Percentiles rank a stretch among this genome's conserved stretches.
Evolutionary conservation across 2,113 vertebrate species (phyloP).

Genomic region (Gavia stellata): DNA sequence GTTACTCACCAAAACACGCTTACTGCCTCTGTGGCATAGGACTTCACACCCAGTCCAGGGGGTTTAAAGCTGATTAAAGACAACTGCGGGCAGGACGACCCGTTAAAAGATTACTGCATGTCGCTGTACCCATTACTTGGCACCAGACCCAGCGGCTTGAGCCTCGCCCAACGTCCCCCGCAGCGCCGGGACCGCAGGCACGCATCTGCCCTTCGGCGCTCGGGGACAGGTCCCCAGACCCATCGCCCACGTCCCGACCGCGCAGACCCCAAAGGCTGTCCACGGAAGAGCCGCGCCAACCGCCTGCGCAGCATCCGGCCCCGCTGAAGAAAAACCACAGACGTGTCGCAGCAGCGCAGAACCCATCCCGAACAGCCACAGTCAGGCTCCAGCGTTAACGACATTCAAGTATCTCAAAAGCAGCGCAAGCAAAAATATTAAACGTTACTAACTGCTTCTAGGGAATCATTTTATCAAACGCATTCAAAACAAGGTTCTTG

Average conservation of each 20-base stretch:
- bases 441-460: neutral
- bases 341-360: fast-evolving
- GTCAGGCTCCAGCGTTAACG: neutral
- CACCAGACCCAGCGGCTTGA: too few species aligned
- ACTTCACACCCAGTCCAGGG: too few species aligned
- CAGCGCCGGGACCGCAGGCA: neutral
- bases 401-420: neutral
- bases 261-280: neutral
- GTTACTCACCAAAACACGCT: too few species aligned
- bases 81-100: neutral
- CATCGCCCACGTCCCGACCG: neutral
- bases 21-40: too few species aligned
- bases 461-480: conserved; percentile 48
- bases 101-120: too few species aligned
- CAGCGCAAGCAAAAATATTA: neutral
- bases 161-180: neutral
- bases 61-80: too few species aligned
- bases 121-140: too few species aligned
- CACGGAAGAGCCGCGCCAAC: neutral
- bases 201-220: neutral
- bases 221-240: neutral
- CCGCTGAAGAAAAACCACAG: fast-evolving
- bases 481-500: conserved; percentile 52
- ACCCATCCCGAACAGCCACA: neutral
- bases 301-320: neutral